Evolutionary conservation across 2,888 invertebrate genomes (phyloP), one percentile per base, ranked within the genome.

Genomic region (Merodon equestris): DNA sequence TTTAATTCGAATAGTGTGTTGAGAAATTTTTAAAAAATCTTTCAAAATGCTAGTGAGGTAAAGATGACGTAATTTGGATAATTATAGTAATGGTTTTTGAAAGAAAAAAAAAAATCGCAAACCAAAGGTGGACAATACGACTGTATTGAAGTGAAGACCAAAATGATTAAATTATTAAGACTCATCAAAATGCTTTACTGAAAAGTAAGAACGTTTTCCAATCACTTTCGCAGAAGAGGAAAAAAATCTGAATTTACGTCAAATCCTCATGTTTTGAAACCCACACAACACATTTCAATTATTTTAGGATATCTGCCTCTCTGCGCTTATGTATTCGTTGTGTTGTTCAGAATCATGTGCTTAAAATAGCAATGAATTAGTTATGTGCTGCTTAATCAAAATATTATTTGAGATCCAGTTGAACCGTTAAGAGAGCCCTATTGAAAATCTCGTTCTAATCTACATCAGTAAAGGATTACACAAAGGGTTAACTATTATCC

Each of bases 31-130:
- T n/a, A n/a, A n/a, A n/a, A n/a, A n/a, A n/a, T n/a, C n/a, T n/a
- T n/a, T n/a, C n/a, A n/a, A n/a, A n/a, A n/a, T n/a, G n/a, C 7
- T 73, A 68, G 48, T 61, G 63, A 61, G 73, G 73, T 63, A 73
- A 48, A 63, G 38, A 67, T 77, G 77, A 77, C 72, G 67, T 72
- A 77, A 73, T 76, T 61, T 47, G 56, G 45, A 71, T 71, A 71
- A 76, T 66, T 66, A 60, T 73, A 73, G 67, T 66, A 51, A 61
- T 57, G 63, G 57, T 51, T 58, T 67, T 48, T 61, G 60, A 61
- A 57, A 44, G 17, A 2, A 54, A 54, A 38, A 34, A 53, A 44
- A 57, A 63, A 56, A 51, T 72, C 56, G 66, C 71, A 66, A 44
- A 64, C 57, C 44, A 58, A 38, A 48, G 50, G 64, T 60, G 38